Conservation (phyloP, 2,888 invertebrate species). For the Cheilosia soror region DNA sequence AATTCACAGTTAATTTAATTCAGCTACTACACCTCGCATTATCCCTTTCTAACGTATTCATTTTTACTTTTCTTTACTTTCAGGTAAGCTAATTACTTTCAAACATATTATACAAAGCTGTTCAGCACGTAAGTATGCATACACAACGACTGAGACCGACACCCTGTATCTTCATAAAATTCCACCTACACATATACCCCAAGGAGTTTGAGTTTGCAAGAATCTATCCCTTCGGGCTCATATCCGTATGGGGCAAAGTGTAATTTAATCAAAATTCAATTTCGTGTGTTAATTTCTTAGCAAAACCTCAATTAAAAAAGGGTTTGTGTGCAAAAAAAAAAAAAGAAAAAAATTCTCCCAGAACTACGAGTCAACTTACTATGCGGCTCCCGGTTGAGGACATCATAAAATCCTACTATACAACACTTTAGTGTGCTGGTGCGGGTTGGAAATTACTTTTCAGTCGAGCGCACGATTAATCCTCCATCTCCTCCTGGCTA, state of each 20-base stretch:
- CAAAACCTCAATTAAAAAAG: conserved; percentile 72
- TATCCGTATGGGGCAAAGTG: conserved; percentile 31
- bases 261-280: conserved; percentile 73
- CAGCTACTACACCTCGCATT: conserved; percentile 9
- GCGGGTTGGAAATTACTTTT: conserved; percentile 41
- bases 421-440: conserved; percentile 10
- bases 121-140: background rate
- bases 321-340: conserved; percentile 47
- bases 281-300: conserved; percentile 61
- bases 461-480: conserved; percentile 9
- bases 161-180: conserved; percentile 1
- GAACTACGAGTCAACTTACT: background rate
- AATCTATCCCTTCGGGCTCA: conserved; percentile 12
- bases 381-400: conserved; percentile 13
- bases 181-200: background rate
- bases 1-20: conserved; percentile 35
- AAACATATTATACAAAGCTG: conserved; percentile 1
- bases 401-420: conserved; percentile 32
- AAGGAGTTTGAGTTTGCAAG: conserved; percentile 7
- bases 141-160: background rate
- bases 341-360: conserved; percentile 38
- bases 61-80: conserved; percentile 42
- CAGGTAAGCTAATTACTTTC: conserved; percentile 53
- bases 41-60: conserved; percentile 35
- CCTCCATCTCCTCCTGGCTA: background rate